Evolutionary conservation across 2,797 vertebrate genomes (phyloP).

Genomic region (Morus bassanus): DNA sequence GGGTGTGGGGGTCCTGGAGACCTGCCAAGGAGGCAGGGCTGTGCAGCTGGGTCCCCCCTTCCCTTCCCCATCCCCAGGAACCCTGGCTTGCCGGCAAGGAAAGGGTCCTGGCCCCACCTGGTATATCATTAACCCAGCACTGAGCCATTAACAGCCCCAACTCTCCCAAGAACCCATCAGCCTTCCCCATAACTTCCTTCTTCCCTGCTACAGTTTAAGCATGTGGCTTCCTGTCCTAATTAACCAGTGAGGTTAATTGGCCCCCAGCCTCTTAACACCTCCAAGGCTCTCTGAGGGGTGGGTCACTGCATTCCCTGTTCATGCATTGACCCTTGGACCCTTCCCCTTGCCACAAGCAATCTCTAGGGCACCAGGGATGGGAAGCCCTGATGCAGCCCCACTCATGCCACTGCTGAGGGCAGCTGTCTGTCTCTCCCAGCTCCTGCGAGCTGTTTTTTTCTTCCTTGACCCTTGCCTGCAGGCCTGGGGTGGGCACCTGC

Average conservation of each 20-base stretch:
- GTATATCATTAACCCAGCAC: slow-evolving; percentile 57
- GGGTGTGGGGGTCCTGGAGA: not conserved
- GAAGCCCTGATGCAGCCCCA: not conserved
- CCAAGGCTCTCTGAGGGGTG: not conserved
- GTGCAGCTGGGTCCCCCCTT: not conserved
- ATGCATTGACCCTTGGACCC: not conserved
- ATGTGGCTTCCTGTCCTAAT: slow-evolving; percentile 56
- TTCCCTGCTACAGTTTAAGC: slow-evolving; percentile 36
- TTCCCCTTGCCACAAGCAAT: not conserved
- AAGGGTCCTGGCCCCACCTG: not conserved
- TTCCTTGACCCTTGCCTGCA: not conserved
- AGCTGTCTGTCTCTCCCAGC: not conserved
- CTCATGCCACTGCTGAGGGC: not conserved
- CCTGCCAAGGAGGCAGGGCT: not conserved
- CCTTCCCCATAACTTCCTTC: slow-evolving; percentile 28
- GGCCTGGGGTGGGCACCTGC: fast-evolving
- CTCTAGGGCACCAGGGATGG: not conserved
- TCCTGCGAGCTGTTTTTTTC: not conserved
- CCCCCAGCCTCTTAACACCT: slow-evolving; percentile 9
- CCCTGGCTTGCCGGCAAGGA: not conserved
- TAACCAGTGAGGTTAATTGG: slow-evolving; percentile 48
- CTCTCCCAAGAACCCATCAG: slow-evolving; percentile 16
- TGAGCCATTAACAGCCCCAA: not conserved
- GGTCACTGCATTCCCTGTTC: not conserved
- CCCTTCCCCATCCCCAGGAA: not conserved